Percentiles rank a stretch among this genome's conserved stretches.
phyloP scores from a whole-genome alignment of 2,113 vertebrate genomes.

The Barnardius zonarius region DNA sequence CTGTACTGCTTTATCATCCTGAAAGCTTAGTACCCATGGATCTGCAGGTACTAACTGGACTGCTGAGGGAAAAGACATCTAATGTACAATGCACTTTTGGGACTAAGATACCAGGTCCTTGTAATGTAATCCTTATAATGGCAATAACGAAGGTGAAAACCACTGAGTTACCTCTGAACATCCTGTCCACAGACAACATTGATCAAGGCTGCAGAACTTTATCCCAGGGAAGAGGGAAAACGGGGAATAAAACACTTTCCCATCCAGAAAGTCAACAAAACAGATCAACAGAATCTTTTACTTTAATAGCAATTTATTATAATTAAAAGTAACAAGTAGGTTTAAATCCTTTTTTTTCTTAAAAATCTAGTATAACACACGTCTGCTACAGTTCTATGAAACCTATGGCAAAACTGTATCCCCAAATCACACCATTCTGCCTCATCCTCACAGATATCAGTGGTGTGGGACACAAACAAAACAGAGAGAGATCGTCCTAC shows the following conservation, averaged over 20 bases:
- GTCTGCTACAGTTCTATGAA: constrained; percentile 25
- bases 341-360: constrained; percentile 47
- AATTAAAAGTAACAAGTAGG: constrained; percentile 32
- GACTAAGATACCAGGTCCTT: neutral
- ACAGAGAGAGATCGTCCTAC: neutral
- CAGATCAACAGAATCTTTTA: neutral
- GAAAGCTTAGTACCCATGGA: neutral
- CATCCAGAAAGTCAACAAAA: neutral
- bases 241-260: neutral
- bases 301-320: constrained; percentile 60
- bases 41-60: neutral
- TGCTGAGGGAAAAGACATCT: neutral
- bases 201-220: neutral
- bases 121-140: neutral
- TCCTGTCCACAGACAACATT: neutral
- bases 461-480: neutral
- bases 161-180: neutral
- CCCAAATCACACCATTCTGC: neutral
- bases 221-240: neutral
- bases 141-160: neutral
- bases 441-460: neutral
- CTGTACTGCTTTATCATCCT: neutral
- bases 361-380: constrained; percentile 35
- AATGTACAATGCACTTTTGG: neutral
- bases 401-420: constrained; percentile 26